Conservation (phyloP, 2,113 vertebrate genomes). For the Onychostoma macrolepis region DNA sequence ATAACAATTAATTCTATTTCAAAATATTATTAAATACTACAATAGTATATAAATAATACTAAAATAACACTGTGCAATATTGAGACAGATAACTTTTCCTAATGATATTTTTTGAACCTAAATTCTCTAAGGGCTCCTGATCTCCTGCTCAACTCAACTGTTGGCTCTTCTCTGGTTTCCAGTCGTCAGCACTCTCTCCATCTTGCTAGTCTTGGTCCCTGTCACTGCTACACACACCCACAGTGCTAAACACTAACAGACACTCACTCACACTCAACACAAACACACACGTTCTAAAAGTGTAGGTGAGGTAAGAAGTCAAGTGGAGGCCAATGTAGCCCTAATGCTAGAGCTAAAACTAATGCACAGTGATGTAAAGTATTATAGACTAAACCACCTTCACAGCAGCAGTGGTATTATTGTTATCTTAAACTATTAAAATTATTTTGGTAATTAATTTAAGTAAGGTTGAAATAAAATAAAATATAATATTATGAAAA, state of each 20-base stretch:
- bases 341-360: neutral
- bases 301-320: neutral
- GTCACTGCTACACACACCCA: neutral
- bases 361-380: neutral
- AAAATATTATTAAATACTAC: neutral
- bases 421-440: neutral
- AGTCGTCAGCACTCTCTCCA: slow-evolving; percentile 40
- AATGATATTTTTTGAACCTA: neutral
- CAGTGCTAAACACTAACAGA: slow-evolving; percentile 27
- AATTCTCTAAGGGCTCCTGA: neutral
- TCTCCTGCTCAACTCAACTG: slow-evolving; percentile 18
- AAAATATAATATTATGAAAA: neutral
- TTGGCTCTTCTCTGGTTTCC: slow-evolving; percentile 43
- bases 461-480: neutral
- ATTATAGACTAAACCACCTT: neutral
- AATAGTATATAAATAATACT: neutral
- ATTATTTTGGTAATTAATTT: neutral
- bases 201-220: slow-evolving; percentile 1
- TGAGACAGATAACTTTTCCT: neutral
- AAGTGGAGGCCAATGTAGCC: neutral
- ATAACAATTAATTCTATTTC: neutral
- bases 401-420: neutral
- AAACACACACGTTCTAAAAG: slow-evolving; percentile 26
- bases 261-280: slow-evolving; percentile 15
- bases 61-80: neutral